A percentile compares a stretch with the other conserved stretches of the same genome.
phyloP scores from a whole-genome alignment of 35 echinoderm and acorn worm genomes.

The Ptychodera flava region DNA sequence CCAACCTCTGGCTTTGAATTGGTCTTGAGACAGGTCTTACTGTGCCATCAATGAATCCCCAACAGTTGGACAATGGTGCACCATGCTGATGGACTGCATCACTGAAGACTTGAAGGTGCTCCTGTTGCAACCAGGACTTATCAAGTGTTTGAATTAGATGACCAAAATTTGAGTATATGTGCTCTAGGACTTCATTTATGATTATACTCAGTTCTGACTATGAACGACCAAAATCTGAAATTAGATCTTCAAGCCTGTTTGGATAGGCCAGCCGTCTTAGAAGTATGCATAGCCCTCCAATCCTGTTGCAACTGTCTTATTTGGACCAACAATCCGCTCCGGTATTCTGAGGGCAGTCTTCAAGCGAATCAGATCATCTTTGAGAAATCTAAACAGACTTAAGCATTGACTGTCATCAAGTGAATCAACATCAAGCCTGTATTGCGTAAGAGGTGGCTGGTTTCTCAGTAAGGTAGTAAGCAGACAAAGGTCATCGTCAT shows the following conservation, averaged over 20 bases:
- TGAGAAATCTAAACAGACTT: not conserved
- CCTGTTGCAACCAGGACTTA: constrained; percentile 10
- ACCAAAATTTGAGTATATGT: no score
- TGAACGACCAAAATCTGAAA: not conserved
- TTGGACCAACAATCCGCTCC: not conserved
- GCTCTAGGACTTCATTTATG: not conserved
- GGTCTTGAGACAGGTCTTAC: constrained; percentile 42
- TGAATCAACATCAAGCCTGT: not conserved
- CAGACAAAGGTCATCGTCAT: not conserved
- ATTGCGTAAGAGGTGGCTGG: not conserved
- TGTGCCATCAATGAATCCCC: constrained; percentile 45
- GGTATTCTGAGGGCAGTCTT: not conserved
- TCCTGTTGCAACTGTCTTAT: not conserved
- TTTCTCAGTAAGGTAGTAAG: not conserved
- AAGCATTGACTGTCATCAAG: not conserved
- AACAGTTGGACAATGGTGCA: constrained; percentile 33
- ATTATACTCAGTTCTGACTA: not conserved
- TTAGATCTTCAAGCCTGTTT: not conserved
- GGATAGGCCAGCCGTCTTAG: not conserved
- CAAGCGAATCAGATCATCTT: not conserved
- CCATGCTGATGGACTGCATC: constrained; percentile 23
- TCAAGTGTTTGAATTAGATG: constrained; percentile 16
- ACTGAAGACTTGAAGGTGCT: constrained; percentile 9
- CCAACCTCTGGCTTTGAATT: constrained; percentile 2
- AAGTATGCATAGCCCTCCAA: not conserved